phyloP scores from a whole-genome alignment of 1,140 invertebrate species.

The Drosophila ficusphila region DNA sequence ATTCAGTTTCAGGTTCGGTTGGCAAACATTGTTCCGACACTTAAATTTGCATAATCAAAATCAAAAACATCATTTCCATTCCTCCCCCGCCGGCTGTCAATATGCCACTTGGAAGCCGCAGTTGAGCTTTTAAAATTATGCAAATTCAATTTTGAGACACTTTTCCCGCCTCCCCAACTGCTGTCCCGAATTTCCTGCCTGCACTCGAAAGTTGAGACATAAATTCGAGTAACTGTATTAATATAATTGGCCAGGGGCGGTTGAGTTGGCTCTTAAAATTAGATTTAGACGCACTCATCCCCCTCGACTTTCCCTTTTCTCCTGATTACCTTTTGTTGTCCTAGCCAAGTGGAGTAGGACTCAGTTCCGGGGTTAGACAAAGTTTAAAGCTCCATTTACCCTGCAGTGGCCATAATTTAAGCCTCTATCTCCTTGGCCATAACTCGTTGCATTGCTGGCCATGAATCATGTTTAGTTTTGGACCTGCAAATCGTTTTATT shows the following conservation, averaged over 20 bases:
- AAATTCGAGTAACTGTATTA: constrained; percentile 82
- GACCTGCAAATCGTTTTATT: constrained; percentile 78
- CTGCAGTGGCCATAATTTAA: constrained; percentile 66
- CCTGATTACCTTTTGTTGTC: constrained; percentile 38
- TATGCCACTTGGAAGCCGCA: constrained; percentile 79
- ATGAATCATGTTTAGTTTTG: constrained; percentile 71
- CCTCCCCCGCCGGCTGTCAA: constrained; percentile 52
- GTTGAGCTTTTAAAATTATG: constrained; percentile 80
- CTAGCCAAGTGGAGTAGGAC: constrained; percentile 7
- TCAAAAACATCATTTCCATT: constrained; percentile 81
- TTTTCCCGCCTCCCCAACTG: constrained; percentile 24
- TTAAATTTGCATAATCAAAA: constrained; percentile 84
- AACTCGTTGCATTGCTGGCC: constrained; percentile 28
- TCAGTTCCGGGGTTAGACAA: not conserved
- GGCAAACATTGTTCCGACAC: constrained; percentile 79
- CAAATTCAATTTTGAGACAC: constrained; percentile 82
- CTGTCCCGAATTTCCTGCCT: constrained; percentile 7
- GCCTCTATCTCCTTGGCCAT: constrained; percentile 56
- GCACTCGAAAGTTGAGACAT: constrained; percentile 46
- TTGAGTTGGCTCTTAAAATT: constrained; percentile 65
- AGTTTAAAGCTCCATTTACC: constrained; percentile 41
- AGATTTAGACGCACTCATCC: constrained; percentile 56
- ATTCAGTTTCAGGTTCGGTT: constrained; percentile 61
- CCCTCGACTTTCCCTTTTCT: not conserved
- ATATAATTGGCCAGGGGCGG: constrained; percentile 73